A percentile compares a stretch with the other conserved stretches of the same genome.
phyloP scores from a whole-genome alignment of 2,113 vertebrate species.

The Phrynosoma blainvillii region DNA sequence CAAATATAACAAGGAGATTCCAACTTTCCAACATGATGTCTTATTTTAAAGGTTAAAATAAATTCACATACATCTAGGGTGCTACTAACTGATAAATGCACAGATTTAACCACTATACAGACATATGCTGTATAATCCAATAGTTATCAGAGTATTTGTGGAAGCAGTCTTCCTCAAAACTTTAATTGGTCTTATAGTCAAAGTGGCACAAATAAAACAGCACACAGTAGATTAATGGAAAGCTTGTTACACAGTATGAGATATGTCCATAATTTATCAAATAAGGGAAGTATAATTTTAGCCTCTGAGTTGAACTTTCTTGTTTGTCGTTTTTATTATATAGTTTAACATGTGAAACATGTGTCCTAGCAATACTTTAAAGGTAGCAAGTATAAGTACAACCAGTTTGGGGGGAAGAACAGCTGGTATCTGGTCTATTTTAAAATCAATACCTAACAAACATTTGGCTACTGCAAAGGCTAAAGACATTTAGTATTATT shows the following conservation, averaged over 20 bases:
- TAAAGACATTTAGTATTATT: constrained; percentile 31
- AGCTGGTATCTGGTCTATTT: constrained; percentile 27
- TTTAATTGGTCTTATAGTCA: background rate
- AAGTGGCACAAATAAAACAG: constrained; percentile 1
- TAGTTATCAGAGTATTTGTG: background rate
- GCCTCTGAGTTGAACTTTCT: constrained; percentile 28
- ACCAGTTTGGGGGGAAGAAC: background rate
- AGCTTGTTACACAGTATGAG: constrained; percentile 19
- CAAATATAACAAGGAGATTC: background rate
- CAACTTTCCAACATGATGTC: background rate
- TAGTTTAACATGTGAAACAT: constrained; percentile 2
- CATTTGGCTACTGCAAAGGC: constrained; percentile 29
- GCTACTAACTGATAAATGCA: constrained; percentile 7
- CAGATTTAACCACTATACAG: background rate
- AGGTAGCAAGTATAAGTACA: constrained; percentile 15
- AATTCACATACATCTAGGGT: constrained; percentile 1
- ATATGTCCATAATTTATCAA: constrained; percentile 25
- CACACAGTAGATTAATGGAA: constrained; percentile 7
- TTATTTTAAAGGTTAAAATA: background rate
- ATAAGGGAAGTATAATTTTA: constrained; percentile 21
- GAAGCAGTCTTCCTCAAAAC: background rate
- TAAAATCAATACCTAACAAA: constrained; percentile 36
- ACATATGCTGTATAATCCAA: background rate
- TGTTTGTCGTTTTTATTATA: background rate
- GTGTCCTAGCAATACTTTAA: constrained; percentile 31